These are phyloP conservation scores for Dreissena rostriformis DNA, from an alignment of 1,140 invertebrate species.

Conservation along the genomic window DNA sequence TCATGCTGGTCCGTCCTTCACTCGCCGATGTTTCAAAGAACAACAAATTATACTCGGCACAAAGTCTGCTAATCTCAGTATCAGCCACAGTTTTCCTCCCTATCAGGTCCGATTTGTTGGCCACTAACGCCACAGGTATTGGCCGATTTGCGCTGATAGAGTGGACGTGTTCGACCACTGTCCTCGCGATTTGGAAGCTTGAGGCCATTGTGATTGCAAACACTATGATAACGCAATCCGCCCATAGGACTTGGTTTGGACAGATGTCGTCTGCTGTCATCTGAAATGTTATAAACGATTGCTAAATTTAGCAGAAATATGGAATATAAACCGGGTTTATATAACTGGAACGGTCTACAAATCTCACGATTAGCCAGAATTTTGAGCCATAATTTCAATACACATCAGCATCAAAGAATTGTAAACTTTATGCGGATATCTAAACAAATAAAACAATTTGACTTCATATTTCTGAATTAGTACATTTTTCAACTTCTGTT, in stretches of 20 bases:
- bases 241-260: constrained; percentile 85
- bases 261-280: constrained; percentile 53
- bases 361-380: too few species aligned
- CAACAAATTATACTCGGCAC: constrained; percentile 66
- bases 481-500: too few species aligned
- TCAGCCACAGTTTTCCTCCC: constrained; percentile 65
- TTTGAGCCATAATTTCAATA: too few species aligned
- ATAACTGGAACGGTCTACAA: too few species aligned
- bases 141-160: constrained; percentile 93
- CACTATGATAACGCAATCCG: constrained; percentile 84
- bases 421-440: too few species aligned
- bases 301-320: neutral
- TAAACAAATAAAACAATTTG: too few species aligned
- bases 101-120: constrained; percentile 96
- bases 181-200: constrained; percentile 95
- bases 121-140: constrained; percentile 98
- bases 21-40: constrained; percentile 75
- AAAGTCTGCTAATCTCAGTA: constrained; percentile 62
- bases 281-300: too few species aligned
- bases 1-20: constrained; percentile 68
- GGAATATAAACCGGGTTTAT: too few species aligned
- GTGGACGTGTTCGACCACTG: constrained; percentile 95
- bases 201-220: constrained; percentile 95
- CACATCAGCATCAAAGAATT: too few species aligned
- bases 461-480: too few species aligned